Evolutionary conservation across 2,797 vertebrate genomes (phyloP).

Genomic region (Cottoperca gobio): DNA sequence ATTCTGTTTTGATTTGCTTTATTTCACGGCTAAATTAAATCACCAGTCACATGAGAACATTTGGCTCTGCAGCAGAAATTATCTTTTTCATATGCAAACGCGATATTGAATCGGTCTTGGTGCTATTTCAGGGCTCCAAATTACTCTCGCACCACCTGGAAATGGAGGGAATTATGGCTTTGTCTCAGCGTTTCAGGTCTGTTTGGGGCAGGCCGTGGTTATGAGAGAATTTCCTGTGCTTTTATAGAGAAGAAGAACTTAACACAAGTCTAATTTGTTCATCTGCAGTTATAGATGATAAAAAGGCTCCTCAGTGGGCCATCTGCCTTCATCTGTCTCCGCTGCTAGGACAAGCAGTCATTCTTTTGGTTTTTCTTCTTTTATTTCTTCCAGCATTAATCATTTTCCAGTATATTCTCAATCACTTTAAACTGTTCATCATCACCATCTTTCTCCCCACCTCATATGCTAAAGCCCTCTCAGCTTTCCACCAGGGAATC

Average conservation of each 20-base stretch:
- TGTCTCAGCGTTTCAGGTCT: slow-evolving; percentile 15
- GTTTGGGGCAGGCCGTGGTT: neutral
- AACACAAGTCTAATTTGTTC: slow-evolving; percentile 18
- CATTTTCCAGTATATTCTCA: slow-evolving; percentile 24
- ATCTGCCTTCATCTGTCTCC: slow-evolving; percentile 23
- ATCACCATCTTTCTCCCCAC: neutral
- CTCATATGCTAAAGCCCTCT: slow-evolving; percentile 19
- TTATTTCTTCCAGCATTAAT: slow-evolving; percentile 31
- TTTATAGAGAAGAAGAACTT: neutral
- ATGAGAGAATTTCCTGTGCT: slow-evolving; percentile 8
- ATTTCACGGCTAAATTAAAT: slow-evolving; percentile 12
- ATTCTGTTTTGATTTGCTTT: slow-evolving; percentile 3
- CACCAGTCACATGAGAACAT: neutral
- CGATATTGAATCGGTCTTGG: slow-evolving; percentile 6
- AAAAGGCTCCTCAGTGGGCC: slow-evolving; percentile 22
- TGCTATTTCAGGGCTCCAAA: slow-evolving; percentile 22
- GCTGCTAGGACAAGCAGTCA: slow-evolving; percentile 9
- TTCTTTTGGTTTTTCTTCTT: slow-evolving; percentile 29
- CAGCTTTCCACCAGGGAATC: slow-evolving; percentile 17
- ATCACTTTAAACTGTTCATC: slow-evolving; percentile 19
- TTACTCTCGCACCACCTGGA: slow-evolving; percentile 2
- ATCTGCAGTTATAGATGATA: slow-evolving; percentile 31
- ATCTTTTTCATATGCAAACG: slow-evolving; percentile 30
- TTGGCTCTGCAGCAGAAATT: slow-evolving; percentile 22
- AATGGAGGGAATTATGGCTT: slow-evolving; percentile 34